phyloP scores from a whole-genome alignment of 2,888 invertebrate genomes.

The Nomada flava region DNA sequence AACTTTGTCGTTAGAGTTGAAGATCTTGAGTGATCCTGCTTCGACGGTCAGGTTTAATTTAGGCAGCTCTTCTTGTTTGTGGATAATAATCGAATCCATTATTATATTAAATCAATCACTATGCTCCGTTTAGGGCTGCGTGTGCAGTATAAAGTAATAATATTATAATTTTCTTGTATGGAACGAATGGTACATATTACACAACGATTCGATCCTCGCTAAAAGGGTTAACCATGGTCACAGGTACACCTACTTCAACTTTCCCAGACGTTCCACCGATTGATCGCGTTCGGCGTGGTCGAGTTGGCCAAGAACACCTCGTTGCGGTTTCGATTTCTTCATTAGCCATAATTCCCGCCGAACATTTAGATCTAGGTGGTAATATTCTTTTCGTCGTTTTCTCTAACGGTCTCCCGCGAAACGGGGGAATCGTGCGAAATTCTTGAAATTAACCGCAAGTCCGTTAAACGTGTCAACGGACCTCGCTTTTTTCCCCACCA shows the following conservation, averaged over 20 bases:
- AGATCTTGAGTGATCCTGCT: too few relatives aligned
- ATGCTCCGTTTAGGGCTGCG: too few relatives aligned
- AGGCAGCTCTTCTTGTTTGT: too few relatives aligned
- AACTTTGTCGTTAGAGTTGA: too few relatives aligned
- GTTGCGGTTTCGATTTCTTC: slow-evolving; percentile 7
- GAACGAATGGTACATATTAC: too few relatives aligned
- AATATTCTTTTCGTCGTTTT: neutral
- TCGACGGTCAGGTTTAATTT: too few relatives aligned
- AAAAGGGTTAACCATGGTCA: too few relatives aligned
- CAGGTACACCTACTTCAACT: neutral
- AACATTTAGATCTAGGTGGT: neutral
- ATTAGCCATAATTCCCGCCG: slow-evolving; percentile 6
- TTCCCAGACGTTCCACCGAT: neutral
- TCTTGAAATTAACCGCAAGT: neutral
- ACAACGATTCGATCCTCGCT: too few relatives aligned
- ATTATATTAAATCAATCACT: too few relatives aligned
- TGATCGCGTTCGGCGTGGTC: neutral
- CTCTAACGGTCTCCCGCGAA: neutral
- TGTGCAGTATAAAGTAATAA: too few relatives aligned
- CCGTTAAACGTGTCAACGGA: neutral
- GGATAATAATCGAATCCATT: too few relatives aligned
- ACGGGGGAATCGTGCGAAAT: neutral
- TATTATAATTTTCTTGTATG: too few relatives aligned
- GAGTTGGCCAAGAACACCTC: neutral
- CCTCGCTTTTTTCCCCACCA: neutral